Conservation (phyloP, 1,140 invertebrate species). For the Coelopa frigida region DNA sequence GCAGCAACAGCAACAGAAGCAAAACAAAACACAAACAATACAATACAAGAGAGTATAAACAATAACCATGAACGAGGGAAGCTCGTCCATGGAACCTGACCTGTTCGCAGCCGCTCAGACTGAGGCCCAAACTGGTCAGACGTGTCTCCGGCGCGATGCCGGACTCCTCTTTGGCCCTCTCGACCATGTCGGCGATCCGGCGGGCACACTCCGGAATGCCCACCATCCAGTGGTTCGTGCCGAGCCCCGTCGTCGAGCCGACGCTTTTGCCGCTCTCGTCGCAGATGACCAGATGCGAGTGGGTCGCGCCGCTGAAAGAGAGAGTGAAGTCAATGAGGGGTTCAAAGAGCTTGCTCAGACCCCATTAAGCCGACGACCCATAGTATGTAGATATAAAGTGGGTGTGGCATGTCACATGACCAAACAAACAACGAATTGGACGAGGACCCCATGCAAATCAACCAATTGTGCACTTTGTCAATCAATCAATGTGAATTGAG, state of each 20-base stretch:
- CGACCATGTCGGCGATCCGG: constrained; percentile 67
- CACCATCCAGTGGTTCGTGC: constrained; percentile 80
- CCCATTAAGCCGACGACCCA: not conserved
- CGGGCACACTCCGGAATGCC: constrained; percentile 70
- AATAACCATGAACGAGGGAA: not conserved
- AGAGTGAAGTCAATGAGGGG: constrained; percentile 11
- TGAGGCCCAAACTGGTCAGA: constrained; percentile 59
- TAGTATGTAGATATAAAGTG: no score
- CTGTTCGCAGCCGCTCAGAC: constrained; percentile 41
- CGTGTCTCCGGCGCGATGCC: constrained; percentile 52
- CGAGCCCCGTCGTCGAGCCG: constrained; percentile 56
- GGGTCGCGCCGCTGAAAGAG: constrained; percentile 71
- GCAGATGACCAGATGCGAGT: constrained; percentile 69
- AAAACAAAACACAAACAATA: not conserved
- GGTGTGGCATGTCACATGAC: not conserved
- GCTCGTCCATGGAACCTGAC: constrained; percentile 4
- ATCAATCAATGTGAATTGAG: no score
- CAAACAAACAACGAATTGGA: not conserved
- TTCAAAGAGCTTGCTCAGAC: not conserved
- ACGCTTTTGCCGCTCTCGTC: constrained; percentile 62
- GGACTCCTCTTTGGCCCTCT: constrained; percentile 59
- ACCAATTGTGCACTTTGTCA: no score
- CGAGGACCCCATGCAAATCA: not conserved
- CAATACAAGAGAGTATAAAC: not conserved
- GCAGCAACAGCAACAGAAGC: not conserved